These are phyloP conservation scores for Neoseiulus cucumeris DNA, from an alignment of 1,140 invertebrate species.

Conservation along the genomic window DNA sequence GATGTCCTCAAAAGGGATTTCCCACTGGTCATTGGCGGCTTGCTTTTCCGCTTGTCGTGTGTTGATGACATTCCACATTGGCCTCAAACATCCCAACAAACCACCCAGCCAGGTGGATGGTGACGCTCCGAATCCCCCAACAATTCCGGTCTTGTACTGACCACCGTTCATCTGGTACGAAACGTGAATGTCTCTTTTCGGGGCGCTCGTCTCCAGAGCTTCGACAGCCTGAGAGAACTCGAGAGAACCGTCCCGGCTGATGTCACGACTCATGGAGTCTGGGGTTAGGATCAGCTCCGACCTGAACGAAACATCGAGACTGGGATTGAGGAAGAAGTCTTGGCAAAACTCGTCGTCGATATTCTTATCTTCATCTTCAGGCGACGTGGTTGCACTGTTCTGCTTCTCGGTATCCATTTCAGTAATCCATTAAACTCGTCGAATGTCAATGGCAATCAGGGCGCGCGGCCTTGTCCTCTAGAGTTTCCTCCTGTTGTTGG, in stretches of 20 bases:
- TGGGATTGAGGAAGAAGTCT: neutral
- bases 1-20: constrained; percentile 80
- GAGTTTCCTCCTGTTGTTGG: too few relatives aligned
- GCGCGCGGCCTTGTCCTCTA: too few relatives aligned
- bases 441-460: too few relatives aligned
- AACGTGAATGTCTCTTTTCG: neutral
- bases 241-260: neutral
- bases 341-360: constrained; percentile 1
- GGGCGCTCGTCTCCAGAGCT: neutral
- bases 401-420: too few relatives aligned
- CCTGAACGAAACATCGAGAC: neutral
- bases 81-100: constrained; percentile 60
- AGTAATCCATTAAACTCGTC: too few relatives aligned
- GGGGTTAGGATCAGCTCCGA: neutral
- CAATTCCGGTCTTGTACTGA: neutral
- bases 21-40: constrained; percentile 47
- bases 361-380: neutral
- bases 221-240: neutral
- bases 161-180: constrained; percentile 9
- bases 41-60: constrained; percentile 13
- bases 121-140: constrained; percentile 9
- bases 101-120: constrained; percentile 48
- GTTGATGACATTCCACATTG: constrained; percentile 56
- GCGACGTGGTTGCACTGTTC: too few relatives aligned
- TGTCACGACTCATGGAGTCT: neutral